Evolutionary conservation across 2,113 vertebrate species (phyloP), one percentile per base, ranked within the genome.

Genomic region (Hippopotamus amphibius): DNA sequence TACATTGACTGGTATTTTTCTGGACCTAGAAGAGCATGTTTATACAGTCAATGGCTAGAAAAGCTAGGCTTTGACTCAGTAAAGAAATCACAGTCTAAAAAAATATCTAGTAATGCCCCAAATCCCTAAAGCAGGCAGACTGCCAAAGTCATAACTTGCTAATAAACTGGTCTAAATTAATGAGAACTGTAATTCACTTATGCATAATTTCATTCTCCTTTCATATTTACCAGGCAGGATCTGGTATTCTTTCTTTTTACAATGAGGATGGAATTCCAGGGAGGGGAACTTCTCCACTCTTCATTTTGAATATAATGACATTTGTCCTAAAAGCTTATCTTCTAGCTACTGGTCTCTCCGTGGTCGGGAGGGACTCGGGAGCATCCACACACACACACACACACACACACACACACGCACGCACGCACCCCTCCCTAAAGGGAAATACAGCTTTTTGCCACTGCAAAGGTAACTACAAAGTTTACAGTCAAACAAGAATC

Each of bases 111-210:
- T 68, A 46, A 53, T 11, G 55, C 14, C 83, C 63, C 14, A 76
- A 43, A 8, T 37, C 43, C 33, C 83, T 61, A 48, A 48, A 84
- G 77, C 14, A 81, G 41, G 19, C 30, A 85, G 43, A n/a, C 55
- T 91, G 41, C n/a, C 9, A 0, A 84, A 57, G 26, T 53, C 71
- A 21, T n/a, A 68, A 81, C 19, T 19, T 26, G 22, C 6, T 79
- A 95, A 93, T 46, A 79, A 85, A 55, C 71, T 79, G 43, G n/a
- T 22, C 68, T 53, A 71, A 91, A 83, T 61, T 53, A 95, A 84
- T 14, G 41, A 69, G n/a, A 88, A 74, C 55, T 65, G 21, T 72
- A 91, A 91, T 30, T 69, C 66, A 76, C 43, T 80, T 66, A 43
- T 74, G 12, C 9, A 26, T 88, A 88, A 97, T 37, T 91, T 77